Evolutionary conservation across 2,888 invertebrate species (phyloP).

Genomic region (Anagyrus pseudococci): DNA sequence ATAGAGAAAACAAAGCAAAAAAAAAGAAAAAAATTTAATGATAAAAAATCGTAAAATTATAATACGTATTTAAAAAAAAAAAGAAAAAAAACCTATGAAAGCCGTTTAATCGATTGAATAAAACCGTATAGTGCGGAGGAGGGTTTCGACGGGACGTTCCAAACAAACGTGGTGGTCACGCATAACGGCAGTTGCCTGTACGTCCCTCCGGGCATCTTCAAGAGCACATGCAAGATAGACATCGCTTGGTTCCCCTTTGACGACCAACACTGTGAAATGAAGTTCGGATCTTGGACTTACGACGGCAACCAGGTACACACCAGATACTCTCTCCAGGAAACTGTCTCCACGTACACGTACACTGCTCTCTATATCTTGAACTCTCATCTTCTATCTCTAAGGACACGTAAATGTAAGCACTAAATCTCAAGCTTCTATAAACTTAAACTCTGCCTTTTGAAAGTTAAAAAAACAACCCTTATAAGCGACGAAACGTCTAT

Average conservation of each 20-base stretch:
- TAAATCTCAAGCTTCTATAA: not conserved
- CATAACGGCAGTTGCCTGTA: constrained; percentile 98
- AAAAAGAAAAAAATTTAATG: too few species aligned
- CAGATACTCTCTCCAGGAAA: constrained; percentile 38
- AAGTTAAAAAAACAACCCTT: too few species aligned
- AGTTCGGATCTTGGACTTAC: constrained; percentile 99
- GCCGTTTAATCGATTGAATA: constrained; percentile 19
- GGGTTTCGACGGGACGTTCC: constrained; percentile 99
- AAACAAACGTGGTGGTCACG: constrained; percentile 99
- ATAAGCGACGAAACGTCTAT: too few species aligned
- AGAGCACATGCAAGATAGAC: constrained; percentile 99
- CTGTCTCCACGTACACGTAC: constrained; percentile 40
- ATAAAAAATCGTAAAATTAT: not conserved
- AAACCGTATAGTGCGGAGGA: constrained; percentile 88
- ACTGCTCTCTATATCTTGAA: constrained; percentile 12
- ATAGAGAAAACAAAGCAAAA: too few species aligned
- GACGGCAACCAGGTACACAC: constrained; percentile 90
- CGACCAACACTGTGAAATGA: constrained; percentile 99
- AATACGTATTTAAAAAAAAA: constrained; percentile 1
- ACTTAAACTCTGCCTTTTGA: too few species aligned
- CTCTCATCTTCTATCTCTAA: not conserved
- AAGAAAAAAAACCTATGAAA: not conserved
- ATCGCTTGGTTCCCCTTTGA: constrained; percentile 99
- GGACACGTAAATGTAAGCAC: constrained; percentile 2
- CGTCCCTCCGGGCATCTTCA: constrained; percentile 99